A percentile compares a stretch with the other conserved stretches of the same genome.
These are phyloP conservation scores for Calidris pugnax DNA, from an alignment of 2,113 vertebrate genomes.

Conservation along the genomic window DNA sequence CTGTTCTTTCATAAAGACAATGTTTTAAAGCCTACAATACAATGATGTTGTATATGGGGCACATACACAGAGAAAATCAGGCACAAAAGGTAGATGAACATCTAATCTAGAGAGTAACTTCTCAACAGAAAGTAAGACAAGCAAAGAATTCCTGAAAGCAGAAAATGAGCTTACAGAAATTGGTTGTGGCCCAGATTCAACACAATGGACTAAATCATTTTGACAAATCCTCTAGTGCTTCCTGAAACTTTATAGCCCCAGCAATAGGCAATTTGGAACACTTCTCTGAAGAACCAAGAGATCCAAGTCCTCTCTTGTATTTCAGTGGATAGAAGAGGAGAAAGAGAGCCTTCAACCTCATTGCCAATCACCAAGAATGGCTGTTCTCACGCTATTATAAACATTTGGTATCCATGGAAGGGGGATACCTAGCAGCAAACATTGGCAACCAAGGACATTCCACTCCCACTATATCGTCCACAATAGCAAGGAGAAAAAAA, in stretches of 20 bases:
- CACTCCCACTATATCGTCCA: background rate
- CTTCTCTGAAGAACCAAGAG: background rate
- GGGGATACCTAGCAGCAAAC: slow-evolving; percentile 61
- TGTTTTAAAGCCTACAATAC: background rate
- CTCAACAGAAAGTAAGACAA: slow-evolving; percentile 8
- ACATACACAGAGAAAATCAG: background rate
- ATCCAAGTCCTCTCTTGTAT: slow-evolving; percentile 15
- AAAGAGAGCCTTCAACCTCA: background rate
- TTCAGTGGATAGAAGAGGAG: background rate
- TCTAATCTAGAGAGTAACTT: background rate
- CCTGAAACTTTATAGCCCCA: slow-evolving; percentile 6
- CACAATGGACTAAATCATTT: slow-evolving; percentile 11
- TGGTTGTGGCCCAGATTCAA: slow-evolving; percentile 27
- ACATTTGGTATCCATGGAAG: slow-evolving; percentile 66
- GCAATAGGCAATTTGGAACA: slow-evolving; percentile 42
- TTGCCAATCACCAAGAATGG: slow-evolving; percentile 26
- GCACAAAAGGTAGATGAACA: background rate
- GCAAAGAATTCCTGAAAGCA: slow-evolving; percentile 40
- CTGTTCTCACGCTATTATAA: slow-evolving; percentile 51
- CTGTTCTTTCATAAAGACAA: background rate
- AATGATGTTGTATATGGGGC: background rate
- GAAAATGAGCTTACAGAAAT: slow-evolving; percentile 20
- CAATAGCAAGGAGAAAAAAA: background rate
- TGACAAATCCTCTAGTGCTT: slow-evolving; percentile 49
- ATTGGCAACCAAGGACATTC: slow-evolving; percentile 55